phyloP scores from a whole-genome alignment of 2,888 invertebrate genomes.

The Pyrrhosoma nymphula region DNA sequence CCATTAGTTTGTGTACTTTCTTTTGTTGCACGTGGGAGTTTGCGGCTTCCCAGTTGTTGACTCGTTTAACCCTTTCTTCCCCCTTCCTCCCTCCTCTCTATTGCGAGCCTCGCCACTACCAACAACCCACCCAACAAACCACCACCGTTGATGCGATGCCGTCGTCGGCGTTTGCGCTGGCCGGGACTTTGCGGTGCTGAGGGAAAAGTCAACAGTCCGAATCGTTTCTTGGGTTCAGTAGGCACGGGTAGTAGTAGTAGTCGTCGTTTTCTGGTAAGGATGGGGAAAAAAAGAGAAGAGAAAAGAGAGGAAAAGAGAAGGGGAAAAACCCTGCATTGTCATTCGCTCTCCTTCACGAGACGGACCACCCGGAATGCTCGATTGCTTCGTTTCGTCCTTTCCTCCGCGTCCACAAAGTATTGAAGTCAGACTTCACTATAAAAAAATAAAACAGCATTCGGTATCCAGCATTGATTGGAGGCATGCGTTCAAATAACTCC shows the following conservation, averaged over 20 bases:
- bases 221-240: background rate
- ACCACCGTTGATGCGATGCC: background rate
- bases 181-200: background rate
- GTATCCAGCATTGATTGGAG: background rate
- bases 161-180: background rate
- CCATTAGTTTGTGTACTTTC: background rate
- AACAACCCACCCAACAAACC: background rate
- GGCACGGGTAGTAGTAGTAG: background rate
- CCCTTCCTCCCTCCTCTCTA: background rate
- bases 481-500: background rate
- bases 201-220: conserved; percentile 19
- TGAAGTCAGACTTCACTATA: no score
- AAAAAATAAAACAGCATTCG: background rate
- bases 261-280: no score
- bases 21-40: conserved; percentile 28
- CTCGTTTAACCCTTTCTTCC: conserved; percentile 2
- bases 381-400: background rate
- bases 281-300: background rate
- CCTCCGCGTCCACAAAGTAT: background rate
- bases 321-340: background rate
- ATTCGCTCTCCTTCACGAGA: background rate
- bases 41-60: conserved; percentile 22
- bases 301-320: background rate
- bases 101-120: no score
- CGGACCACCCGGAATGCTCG: background rate